These are phyloP conservation scores for Panzeria rudis DNA, from an alignment of 2,888 invertebrate species.

Conservation along the genomic window DNA sequence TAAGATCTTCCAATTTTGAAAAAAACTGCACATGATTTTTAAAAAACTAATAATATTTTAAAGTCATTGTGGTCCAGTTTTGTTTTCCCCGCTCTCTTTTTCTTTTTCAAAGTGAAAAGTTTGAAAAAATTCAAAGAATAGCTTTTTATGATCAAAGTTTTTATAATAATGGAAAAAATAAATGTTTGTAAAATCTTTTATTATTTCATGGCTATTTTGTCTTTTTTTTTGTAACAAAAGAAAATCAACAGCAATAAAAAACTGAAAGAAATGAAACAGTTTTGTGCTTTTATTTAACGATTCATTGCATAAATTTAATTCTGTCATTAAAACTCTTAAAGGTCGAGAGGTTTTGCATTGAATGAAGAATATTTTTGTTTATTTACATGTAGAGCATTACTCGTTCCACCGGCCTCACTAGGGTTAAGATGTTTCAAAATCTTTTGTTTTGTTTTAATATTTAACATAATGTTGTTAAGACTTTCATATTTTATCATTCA, in stretches of 20 bases:
- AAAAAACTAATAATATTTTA: background rate
- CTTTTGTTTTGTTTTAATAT: slow-evolving; percentile 26
- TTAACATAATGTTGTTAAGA: slow-evolving; percentile 56
- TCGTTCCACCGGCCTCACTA: background rate
- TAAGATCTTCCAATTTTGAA: too few species aligned
- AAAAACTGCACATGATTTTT: too few species aligned
- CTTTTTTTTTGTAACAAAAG: background rate
- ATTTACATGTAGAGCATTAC: background rate
- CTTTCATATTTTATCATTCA: slow-evolving; percentile 25
- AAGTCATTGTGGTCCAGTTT: slow-evolving; percentile 43
- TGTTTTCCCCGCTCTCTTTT: background rate
- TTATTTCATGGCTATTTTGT: background rate
- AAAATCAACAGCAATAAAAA: slow-evolving; percentile 14
- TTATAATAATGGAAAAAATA: slow-evolving; percentile 41
- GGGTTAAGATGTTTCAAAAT: slow-evolving; percentile 12
- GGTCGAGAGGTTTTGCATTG: slow-evolving; percentile 9
- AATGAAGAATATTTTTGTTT: slow-evolving; percentile 8
- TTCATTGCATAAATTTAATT: slow-evolving; percentile 60
- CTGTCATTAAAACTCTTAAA: slow-evolving; percentile 41
- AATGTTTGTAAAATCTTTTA: slow-evolving; percentile 36
- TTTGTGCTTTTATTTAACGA: slow-evolving; percentile 44
- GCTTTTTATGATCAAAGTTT: slow-evolving; percentile 53
- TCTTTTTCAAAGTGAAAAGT: slow-evolving; percentile 24
- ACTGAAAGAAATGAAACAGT: slow-evolving; percentile 29
- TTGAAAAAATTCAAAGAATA: slow-evolving; percentile 24